These are phyloP conservation scores for Choloepus hoffmanni DNA, from an alignment of 2,113 vertebrate species.

Conservation along the genomic window DNA sequence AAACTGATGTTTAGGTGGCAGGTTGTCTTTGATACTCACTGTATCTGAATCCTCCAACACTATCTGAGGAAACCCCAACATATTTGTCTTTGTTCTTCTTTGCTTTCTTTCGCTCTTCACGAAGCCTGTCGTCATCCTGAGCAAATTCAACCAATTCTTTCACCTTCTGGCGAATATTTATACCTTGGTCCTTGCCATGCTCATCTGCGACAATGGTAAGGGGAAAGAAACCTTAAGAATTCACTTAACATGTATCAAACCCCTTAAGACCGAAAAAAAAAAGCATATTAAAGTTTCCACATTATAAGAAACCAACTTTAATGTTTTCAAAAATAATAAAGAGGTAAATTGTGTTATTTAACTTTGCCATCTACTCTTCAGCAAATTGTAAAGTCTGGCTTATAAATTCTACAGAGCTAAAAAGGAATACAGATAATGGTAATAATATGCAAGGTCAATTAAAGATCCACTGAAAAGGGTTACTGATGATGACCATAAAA, in stretches of 20 bases:
- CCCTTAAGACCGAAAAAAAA: slow-evolving; percentile 36
- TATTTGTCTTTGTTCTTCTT: slow-evolving; percentile 99
- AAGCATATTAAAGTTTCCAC: background rate
- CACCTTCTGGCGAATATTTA: slow-evolving; percentile 99
- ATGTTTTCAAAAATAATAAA: slow-evolving; percentile 53
- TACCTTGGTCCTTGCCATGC: slow-evolving; percentile 98
- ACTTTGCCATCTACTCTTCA: slow-evolving; percentile 61
- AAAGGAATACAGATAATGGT: slow-evolving; percentile 54
- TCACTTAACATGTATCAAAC: slow-evolving; percentile 48
- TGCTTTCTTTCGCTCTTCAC: slow-evolving; percentile 98
- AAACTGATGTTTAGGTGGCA: slow-evolving; percentile 8
- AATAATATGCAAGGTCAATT: background rate
- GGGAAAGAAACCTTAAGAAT: slow-evolving; percentile 56
- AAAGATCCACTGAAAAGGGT: slow-evolving; percentile 58
- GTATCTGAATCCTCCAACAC: slow-evolving; percentile 93
- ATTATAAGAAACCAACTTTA: slow-evolving; percentile 27
- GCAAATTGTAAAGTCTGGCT: slow-evolving; percentile 49
- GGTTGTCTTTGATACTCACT: slow-evolving; percentile 86
- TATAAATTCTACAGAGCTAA: slow-evolving; percentile 46
- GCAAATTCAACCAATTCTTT: slow-evolving; percentile 98
- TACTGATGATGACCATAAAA: slow-evolving; percentile 28
- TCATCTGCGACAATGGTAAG: slow-evolving; percentile 88
- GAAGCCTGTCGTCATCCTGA: slow-evolving; percentile 97
- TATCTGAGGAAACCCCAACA: slow-evolving; percentile 96
- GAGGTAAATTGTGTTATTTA: slow-evolving; percentile 39